Percentiles rank a stretch among this genome's conserved stretches.
Evolutionary conservation across 2,113 vertebrate species (phyloP).

Genomic region (Poeciliopsis retropinna): DNA sequence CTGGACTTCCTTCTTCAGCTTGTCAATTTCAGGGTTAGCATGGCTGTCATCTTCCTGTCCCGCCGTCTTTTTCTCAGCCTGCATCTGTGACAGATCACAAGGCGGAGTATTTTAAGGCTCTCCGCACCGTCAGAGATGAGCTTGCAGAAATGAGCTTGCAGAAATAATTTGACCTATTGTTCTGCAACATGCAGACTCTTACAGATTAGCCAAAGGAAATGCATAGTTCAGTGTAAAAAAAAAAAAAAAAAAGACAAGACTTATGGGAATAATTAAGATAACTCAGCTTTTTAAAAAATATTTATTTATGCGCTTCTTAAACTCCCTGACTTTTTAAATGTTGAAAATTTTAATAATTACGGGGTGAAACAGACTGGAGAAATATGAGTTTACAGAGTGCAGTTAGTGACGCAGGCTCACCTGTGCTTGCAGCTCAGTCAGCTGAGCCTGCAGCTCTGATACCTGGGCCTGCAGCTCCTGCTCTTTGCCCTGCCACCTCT

Average conservation of each 20-base stretch:
- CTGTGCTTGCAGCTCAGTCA: constrained; percentile 72
- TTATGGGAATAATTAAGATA: not conserved
- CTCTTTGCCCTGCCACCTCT: constrained; percentile 81
- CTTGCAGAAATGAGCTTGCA: constrained; percentile 27
- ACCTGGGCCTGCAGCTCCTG: constrained; percentile 80
- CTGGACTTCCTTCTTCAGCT: constrained; percentile 84
- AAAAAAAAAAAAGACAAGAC: not conserved
- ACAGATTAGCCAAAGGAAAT: constrained; percentile 18
- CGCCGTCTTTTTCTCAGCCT: constrained; percentile 77
- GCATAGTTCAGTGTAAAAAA: constrained; percentile 13
- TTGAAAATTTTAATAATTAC: no score
- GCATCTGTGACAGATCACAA: constrained; percentile 23
- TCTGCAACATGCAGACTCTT: constrained; percentile 12
- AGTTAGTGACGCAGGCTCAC: constrained; percentile 47
- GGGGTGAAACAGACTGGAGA: not conserved
- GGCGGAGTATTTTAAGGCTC: not conserved
- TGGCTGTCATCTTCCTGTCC: constrained; percentile 74
- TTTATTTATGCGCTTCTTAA: no score
- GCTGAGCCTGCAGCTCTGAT: constrained; percentile 61
- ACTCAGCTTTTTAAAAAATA: no score
- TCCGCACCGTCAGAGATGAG: constrained; percentile 3
- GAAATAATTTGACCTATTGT: constrained; percentile 36
- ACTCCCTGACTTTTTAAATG: no score
- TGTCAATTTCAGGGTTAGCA: constrained; percentile 82
- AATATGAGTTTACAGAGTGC: not conserved